These are phyloP conservation scores for Ranitomeya variabilis DNA, from an alignment of 2,113 vertebrate genomes.

Conservation along the genomic window DNA sequence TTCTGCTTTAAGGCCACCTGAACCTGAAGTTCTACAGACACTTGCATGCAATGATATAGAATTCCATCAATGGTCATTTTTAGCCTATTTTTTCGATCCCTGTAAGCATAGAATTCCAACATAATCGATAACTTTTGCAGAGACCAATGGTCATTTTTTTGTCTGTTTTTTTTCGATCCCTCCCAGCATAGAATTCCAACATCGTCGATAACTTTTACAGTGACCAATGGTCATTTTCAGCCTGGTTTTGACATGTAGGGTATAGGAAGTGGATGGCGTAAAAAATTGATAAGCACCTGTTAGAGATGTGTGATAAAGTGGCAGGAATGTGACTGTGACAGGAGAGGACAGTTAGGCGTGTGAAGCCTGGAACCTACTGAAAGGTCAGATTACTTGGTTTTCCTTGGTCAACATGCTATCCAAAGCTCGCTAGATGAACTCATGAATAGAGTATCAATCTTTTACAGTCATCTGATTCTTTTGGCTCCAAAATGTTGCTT, in stretches of 20 bases:
- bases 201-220: too few relatives aligned
- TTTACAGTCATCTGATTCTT: not conserved
- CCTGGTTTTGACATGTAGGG: not conserved
- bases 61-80: too few relatives aligned
- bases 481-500: not conserved
- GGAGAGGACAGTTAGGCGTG: constrained; percentile 73
- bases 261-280: constrained; percentile 54
- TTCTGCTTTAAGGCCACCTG: not conserved
- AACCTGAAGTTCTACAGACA: not conserved
- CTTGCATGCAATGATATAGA: not conserved
- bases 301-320: constrained; percentile 74
- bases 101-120: not conserved
- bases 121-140: too few relatives aligned
- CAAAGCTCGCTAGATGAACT: not conserved
- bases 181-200: not conserved
- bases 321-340: constrained; percentile 77
- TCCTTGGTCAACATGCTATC: not conserved
- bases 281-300: constrained; percentile 76
- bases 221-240: not conserved
- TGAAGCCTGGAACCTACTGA: constrained; percentile 69
- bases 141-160: too few relatives aligned
- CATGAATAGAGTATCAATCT: not conserved
- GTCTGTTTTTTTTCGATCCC: too few relatives aligned
- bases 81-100: too few relatives aligned
- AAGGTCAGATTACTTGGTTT: constrained; percentile 68